Base-by-base conservation (phyloP, 37 sponge, comb jelly and placozoan genomes). In the Petrosia ficiformis region DNA sequence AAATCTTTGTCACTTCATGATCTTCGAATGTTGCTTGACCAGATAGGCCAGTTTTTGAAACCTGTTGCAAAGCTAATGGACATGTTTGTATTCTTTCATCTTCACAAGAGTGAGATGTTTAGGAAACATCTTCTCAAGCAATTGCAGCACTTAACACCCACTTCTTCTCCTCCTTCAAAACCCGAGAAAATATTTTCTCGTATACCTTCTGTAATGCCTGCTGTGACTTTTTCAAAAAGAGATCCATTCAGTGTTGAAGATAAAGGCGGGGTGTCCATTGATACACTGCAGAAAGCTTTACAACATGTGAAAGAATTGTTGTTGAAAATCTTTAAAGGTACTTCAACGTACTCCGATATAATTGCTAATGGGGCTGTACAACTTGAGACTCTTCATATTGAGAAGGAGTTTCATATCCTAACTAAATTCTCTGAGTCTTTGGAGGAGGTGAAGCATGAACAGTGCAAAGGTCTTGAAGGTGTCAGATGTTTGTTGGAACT, bases 271-370 rank as follows among this genome's bases (percentile, higher is more conserved):
- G n/a, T 80, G 6, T 21, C 65, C 16, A 37, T 80, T 11, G 16
- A 25, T 22, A 80, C 29, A 30, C 48, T 83, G 4, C n/a, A 29
- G 32, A 36, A 35, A 32, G 43, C 78, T 25, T 34, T 84, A 14
- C 66, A 68, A 24, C 22, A 24, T 35, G 68, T 44, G 30, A 77
- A 67, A 1, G 68, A 67, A 1, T 58, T 88, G 2, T 44, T 88
- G 60, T 39, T 41, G 16, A 86, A 69, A 56, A 34, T 86, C 1
- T 60, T 86, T 31, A 25, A 58, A 30, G 88, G 88, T 34, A 78
- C 54, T 2, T 83, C 79, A 24, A 78, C 78, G 3, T 88, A 88
- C 54, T 34, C 68, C 48, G 83, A 88, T 34, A 77, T 88, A 29
- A 59, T 82, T 54, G 88, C 88, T 10, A 74, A 77, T 3, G 88